Evolutionary conservation across 2,888 invertebrate species (phyloP).

Genomic region (Drosophila cognata): DNA sequence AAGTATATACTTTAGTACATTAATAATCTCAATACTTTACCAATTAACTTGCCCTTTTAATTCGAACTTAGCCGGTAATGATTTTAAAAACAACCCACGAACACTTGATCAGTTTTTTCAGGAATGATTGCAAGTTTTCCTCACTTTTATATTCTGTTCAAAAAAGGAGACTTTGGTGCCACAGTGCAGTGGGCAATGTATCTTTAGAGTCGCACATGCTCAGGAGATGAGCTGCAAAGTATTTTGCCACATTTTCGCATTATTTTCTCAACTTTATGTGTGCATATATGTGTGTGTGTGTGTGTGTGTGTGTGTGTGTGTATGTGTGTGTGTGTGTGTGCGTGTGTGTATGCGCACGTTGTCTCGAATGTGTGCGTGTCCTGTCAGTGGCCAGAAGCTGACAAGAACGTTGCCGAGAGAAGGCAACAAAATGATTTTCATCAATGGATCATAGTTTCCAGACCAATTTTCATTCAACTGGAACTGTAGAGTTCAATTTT

Average conservation of each 20-base stretch:
- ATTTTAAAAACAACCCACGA: background rate
- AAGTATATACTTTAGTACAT: background rate
- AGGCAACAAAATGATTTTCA: constrained; percentile 6
- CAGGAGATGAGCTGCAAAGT: constrained; percentile 58
- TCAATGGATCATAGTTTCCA: constrained; percentile 19
- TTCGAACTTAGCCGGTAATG: background rate
- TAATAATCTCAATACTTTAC: background rate
- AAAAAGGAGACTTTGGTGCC: background rate
- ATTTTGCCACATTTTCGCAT: constrained; percentile 62
- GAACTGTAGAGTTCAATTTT: background rate
- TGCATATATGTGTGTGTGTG: background rate
- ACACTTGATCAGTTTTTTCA: background rate
- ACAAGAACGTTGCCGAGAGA: background rate
- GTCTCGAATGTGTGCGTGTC: background rate
- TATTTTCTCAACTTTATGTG: constrained; percentile 32
- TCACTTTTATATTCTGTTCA: background rate
- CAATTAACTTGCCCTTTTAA: background rate
- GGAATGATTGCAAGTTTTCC: background rate
- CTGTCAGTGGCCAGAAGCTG: constrained; percentile 8
- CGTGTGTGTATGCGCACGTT: background rate
- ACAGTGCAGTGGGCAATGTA: constrained; percentile 9
- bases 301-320: constrained; percentile 2
- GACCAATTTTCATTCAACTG: background rate
- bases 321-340: constrained; percentile 2
- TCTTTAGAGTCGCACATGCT: constrained; percentile 37